Evolutionary conservation across 2,113 vertebrate species (phyloP).

Genomic region (Atrichornis clamosus): DNA sequence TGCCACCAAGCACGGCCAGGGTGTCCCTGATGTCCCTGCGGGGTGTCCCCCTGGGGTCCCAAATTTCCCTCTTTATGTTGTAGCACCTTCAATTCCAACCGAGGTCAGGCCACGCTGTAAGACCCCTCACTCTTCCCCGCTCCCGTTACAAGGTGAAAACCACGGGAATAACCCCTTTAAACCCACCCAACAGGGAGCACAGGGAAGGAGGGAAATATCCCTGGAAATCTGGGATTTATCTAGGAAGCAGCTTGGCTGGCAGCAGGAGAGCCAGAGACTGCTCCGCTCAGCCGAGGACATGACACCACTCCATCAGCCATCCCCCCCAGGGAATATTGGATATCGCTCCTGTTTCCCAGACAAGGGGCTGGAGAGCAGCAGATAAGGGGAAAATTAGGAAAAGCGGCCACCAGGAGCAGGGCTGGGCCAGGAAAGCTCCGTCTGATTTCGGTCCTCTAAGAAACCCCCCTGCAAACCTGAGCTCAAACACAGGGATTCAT

Average conservation of each 20-base stretch:
- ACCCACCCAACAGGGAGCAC: neutral
- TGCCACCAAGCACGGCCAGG: neutral
- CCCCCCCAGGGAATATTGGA: neutral
- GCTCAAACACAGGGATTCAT: rapidly evolving
- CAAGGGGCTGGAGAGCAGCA: neutral
- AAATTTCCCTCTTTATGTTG: neutral
- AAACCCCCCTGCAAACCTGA: neutral
- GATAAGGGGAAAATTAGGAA: neutral
- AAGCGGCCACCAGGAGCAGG: neutral
- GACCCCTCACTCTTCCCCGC: neutral
- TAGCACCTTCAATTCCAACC: neutral
- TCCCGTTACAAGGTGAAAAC: neutral
- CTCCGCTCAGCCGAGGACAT: constrained; percentile 1
- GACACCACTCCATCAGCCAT: neutral
- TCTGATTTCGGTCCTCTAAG: neutral
- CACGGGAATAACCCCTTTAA: neutral
- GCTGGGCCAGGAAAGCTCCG: neutral
- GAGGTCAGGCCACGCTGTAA: neutral
- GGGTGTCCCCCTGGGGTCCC: neutral
- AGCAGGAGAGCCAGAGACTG: neutral
- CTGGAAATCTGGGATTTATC: neutral
- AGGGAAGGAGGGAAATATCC: neutral
- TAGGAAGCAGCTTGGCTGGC: neutral
- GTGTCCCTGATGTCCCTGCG: no score
- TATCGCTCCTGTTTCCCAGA: neutral